Conservation (phyloP, 2,797 vertebrate species). For the Poecilia velifera region DNA sequence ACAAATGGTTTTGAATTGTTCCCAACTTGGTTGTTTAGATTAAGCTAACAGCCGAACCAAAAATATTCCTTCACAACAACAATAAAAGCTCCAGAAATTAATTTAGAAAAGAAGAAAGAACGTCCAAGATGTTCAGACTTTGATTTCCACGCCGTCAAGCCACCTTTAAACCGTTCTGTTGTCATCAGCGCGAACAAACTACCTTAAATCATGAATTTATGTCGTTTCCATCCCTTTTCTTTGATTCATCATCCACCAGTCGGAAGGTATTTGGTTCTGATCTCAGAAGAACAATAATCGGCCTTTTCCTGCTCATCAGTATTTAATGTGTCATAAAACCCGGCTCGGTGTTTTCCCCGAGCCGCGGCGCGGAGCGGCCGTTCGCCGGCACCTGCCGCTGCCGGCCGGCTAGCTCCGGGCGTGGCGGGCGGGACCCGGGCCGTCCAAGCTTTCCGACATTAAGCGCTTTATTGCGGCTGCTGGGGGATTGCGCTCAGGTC, state of each 20-base stretch:
- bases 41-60: neutral
- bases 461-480: constrained; percentile 56
- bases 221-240: constrained; percentile 11
- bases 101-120: neutral
- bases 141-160: neutral
- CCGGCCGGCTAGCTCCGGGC: constrained; percentile 31
- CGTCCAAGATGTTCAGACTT: neutral
- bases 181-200: neutral
- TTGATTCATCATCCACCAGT: constrained; percentile 8
- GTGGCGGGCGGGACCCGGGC: constrained; percentile 34
- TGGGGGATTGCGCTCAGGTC: constrained; percentile 57
- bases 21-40: no score
- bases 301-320: constrained; percentile 27
- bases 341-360: constrained; percentile 41
- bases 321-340: constrained; percentile 46
- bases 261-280: constrained; percentile 41
- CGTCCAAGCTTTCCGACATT: constrained; percentile 40
- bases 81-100: neutral
- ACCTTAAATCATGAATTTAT: neutral
- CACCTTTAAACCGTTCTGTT: neutral
- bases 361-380: constrained; percentile 14
- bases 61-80: neutral
- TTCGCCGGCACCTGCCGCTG: constrained; percentile 52
- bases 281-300: constrained; percentile 30
- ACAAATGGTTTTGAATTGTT: no score